Evolutionary conservation across 2,113 vertebrate genomes (phyloP).

Genomic region (Heterochromis multidens): DNA sequence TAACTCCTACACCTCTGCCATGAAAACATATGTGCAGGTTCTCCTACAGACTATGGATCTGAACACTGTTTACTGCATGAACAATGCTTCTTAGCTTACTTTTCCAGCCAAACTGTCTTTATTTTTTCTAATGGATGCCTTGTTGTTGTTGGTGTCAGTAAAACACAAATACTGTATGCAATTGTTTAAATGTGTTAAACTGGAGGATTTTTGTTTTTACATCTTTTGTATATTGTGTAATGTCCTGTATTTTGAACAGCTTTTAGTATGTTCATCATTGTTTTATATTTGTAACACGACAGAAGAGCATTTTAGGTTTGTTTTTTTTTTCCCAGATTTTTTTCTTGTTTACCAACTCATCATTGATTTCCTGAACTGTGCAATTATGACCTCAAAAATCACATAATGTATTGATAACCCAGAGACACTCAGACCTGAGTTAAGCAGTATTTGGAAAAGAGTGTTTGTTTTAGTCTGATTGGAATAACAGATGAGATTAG

Average conservation of each 20-base stretch:
- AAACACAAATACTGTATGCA: slow-evolving; percentile 24
- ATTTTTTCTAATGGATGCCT: slow-evolving; percentile 12
- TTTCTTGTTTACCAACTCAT: not conserved
- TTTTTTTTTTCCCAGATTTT: not conserved
- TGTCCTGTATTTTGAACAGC: slow-evolving; percentile 32
- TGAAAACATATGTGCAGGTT: not conserved
- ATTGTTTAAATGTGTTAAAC: slow-evolving; percentile 35
- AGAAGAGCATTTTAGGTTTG: not conserved
- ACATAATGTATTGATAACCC: not conserved
- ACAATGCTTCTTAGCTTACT: not conserved
- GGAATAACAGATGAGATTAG: not conserved
- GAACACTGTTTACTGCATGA: not conserved
- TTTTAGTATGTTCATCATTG: slow-evolving; percentile 38
- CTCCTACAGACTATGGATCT: slow-evolving; percentile 1
- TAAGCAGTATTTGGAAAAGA: not conserved
- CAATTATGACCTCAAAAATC: not conserved
- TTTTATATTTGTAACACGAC: slow-evolving; percentile 43
- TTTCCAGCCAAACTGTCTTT: not conserved
- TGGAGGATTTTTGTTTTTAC: slow-evolving; percentile 35
- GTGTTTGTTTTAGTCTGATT: not conserved
- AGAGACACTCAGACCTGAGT: not conserved
- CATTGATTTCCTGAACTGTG: not conserved
- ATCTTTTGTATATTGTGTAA: slow-evolving; percentile 60
- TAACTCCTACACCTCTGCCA: not conserved
- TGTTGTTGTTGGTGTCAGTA: not conserved